Evolutionary conservation across 2,797 vertebrate species (phyloP).

Genomic region (Spinus olivaceus): DNA sequence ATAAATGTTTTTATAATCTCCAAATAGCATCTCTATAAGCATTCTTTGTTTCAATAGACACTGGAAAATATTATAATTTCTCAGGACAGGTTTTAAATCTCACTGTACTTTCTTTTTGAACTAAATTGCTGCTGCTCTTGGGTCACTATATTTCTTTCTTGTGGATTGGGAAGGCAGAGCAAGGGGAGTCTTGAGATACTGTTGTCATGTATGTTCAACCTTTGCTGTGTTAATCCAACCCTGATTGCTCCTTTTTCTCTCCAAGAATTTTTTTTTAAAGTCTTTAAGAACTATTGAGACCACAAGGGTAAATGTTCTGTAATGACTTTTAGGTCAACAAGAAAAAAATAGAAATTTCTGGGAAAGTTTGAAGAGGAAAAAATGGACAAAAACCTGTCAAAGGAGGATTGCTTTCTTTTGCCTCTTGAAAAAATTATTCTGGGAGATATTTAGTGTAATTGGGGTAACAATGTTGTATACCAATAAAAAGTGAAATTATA

Average conservation of each 20-base stretch:
- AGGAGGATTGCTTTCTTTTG: neutral
- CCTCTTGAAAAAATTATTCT: neutral
- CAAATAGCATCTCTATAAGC: neutral
- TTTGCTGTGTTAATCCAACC: slow-evolving; percentile 25
- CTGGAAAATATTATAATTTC: neutral
- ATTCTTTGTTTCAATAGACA: neutral
- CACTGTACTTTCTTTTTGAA: neutral
- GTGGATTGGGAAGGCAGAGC: neutral
- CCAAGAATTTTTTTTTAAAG: slow-evolving; percentile 9
- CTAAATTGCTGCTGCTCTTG: slow-evolving; percentile 4
- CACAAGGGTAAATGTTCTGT: slow-evolving; percentile 39
- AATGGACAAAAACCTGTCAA: neutral
- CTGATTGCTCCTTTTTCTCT: slow-evolving; percentile 31
- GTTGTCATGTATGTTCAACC: neutral
- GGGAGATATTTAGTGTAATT: neutral
- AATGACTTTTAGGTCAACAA: slow-evolving; percentile 7
- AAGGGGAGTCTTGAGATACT: neutral
- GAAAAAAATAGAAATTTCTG: neutral
- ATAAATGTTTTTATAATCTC: neutral
- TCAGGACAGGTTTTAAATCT: slow-evolving; percentile 9
- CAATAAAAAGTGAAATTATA: neutral
- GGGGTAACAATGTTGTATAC: neutral
- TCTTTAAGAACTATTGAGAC: slow-evolving; percentile 37
- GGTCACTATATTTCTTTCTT: neutral
- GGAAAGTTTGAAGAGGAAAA: neutral